Percentiles rank a stretch among this genome's conserved stretches.
Conservation (phyloP, 1,140 invertebrate genomes). For the Euschistus heros region DNA sequence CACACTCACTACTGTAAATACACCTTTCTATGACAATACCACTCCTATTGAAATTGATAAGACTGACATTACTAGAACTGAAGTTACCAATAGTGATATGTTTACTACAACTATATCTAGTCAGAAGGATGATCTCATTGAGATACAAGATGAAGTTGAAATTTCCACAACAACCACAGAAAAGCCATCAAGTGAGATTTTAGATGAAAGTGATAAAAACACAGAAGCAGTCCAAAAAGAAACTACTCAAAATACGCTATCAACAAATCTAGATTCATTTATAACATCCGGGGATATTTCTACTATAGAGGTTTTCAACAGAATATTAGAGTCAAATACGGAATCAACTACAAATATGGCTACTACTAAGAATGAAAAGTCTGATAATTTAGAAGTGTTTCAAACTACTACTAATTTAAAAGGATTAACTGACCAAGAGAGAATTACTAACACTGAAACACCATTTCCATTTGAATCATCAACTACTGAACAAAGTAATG, state of each 20-base stretch:
- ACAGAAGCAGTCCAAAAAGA: too few relatives aligned
- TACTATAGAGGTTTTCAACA: background rate
- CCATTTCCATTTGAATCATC: too few relatives aligned
- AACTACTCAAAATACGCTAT: background rate
- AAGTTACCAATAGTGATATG: background rate
- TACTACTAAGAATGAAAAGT: too few relatives aligned
- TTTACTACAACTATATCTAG: background rate
- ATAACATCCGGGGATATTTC: background rate
- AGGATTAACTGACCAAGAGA: too few relatives aligned
- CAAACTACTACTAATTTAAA: too few relatives aligned
- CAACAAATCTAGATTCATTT: background rate
- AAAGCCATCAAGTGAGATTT: background rate
- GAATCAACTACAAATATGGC: too few relatives aligned
- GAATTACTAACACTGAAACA: too few relatives aligned
- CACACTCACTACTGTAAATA: background rate
- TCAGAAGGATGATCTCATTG: slow-evolving; percentile 7
- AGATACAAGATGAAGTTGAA: background rate
- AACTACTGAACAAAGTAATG: too few relatives aligned
- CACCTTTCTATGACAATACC: background rate
- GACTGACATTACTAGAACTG: background rate
- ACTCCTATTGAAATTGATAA: slow-evolving; percentile 14
- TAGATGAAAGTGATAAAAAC: slow-evolving; percentile 7
- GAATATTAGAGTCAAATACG: too few relatives aligned
- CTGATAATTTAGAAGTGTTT: too few relatives aligned
- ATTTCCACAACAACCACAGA: slow-evolving; percentile 4